Conservation (phyloP, 2,888 invertebrate genomes). For the Heliconius ismenius region DNA sequence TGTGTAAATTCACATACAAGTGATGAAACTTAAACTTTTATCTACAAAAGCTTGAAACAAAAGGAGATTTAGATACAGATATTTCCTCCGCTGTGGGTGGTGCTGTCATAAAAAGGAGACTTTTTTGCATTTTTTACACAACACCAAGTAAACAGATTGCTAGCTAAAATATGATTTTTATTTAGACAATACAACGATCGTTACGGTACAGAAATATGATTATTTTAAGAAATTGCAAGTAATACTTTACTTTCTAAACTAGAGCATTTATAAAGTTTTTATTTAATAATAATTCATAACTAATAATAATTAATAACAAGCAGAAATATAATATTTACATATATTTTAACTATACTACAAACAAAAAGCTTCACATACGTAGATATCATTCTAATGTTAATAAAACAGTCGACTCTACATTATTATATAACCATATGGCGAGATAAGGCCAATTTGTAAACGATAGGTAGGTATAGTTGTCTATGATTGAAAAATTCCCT, state of each 20-base stretch:
- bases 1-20: slow-evolving; percentile 48
- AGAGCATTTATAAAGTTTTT: not conserved
- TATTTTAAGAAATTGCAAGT: not conserved
- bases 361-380: not conserved
- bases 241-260: not conserved
- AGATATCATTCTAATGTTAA: not conserved
- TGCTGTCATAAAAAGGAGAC: slow-evolving; percentile 44
- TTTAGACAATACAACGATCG: slow-evolving; percentile 57
- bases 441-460: slow-evolving; percentile 45
- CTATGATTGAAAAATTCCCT: slow-evolving; percentile 54
- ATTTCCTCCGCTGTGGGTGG: slow-evolving; percentile 65
- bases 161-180: slow-evolving; percentile 20
- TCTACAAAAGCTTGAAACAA: slow-evolving; percentile 41
- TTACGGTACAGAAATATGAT: slow-evolving; percentile 59
- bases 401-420: not conserved
- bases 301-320: too few relatives aligned
- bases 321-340: not conserved
- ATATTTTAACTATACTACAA: not conserved
- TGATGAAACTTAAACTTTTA: slow-evolving; percentile 16
- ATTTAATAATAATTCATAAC: too few relatives aligned
- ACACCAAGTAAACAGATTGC: slow-evolving; percentile 32
- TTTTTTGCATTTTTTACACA: slow-evolving; percentile 31
- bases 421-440: not conserved
- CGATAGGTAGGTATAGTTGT: slow-evolving; percentile 43
- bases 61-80: slow-evolving; percentile 42